Evolutionary conservation across 2,113 vertebrate genomes (phyloP).

Genomic region (Lophura nycthemera): DNA sequence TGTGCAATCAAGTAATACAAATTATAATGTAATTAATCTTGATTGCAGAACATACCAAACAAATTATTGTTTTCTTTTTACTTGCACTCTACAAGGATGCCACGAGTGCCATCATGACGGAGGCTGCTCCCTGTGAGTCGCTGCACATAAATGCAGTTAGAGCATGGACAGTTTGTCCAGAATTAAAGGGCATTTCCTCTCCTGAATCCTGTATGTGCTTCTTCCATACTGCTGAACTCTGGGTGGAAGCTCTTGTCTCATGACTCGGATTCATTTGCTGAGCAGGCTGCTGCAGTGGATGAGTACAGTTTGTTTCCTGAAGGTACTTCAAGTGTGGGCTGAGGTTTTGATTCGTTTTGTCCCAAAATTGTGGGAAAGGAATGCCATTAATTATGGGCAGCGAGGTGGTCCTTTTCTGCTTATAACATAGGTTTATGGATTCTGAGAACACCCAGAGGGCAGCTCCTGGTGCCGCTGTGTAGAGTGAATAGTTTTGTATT

Average conservation of each 20-base stretch:
- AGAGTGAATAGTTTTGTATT: neutral
- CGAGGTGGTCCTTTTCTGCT: neutral
- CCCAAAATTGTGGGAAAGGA: neutral
- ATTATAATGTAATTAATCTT: neutral
- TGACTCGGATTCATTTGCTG: no score
- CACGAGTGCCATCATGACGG: neutral
- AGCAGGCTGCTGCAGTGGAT: no score
- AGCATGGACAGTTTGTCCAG: neutral
- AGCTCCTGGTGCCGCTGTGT: neutral
- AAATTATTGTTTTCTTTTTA: neutral
- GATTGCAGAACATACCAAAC: neutral
- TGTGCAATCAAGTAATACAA: neutral
- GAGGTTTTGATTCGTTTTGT: accelerated
- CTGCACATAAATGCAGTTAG: neutral
- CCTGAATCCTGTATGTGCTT: no score
- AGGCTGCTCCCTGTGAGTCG: neutral
- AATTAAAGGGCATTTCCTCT: neutral
- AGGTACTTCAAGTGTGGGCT: neutral
- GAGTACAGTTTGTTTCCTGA: neutral
- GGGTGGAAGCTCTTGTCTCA: no score
- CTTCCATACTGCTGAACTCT: no score
- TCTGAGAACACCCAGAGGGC: no score
- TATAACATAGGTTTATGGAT: neutral
- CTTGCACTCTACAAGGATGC: accelerated
- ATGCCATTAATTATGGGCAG: neutral